A percentile compares a stretch with the other conserved stretches of the same genome.
These are phyloP conservation scores for Sphenodon punctatus DNA, from an alignment of 2,797 vertebrate species.

Conservation along the genomic window DNA sequence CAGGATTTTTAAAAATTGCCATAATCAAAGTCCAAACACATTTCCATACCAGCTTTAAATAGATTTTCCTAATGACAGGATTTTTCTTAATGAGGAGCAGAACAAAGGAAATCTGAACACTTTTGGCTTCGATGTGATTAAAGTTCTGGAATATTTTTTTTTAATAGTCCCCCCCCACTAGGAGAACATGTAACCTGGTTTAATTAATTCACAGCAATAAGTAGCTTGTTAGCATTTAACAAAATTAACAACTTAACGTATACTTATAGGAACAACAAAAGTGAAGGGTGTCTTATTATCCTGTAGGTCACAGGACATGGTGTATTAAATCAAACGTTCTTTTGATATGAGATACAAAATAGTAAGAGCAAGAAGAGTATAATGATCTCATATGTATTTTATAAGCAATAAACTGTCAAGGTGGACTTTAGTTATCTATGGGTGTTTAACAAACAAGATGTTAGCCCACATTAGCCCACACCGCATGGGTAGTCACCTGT, in stretches of 20 bases:
- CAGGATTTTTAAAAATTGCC: conserved; percentile 66
- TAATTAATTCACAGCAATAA: background rate
- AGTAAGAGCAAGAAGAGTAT: background rate
- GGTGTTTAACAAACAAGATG: too few species aligned
- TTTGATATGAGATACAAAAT: background rate
- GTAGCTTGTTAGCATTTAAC: background rate
- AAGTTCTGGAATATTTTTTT: conserved; percentile 27
- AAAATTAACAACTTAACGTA: conserved; percentile 42
- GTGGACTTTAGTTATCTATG: background rate
- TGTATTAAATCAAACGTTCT: conserved; percentile 31
- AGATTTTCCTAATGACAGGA: conserved; percentile 49
- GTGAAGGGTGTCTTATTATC: conserved; percentile 27
- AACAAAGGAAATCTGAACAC: background rate
- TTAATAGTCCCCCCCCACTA: background rate
- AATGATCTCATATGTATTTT: background rate
- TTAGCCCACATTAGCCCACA: too few species aligned
- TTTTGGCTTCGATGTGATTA: conserved; percentile 3
- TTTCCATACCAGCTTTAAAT: conserved; percentile 48
- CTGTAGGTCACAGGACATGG: conserved; percentile 1
- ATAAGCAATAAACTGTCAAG: background rate
- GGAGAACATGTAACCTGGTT: background rate
- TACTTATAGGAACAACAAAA: conserved; percentile 52
- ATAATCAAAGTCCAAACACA: conserved; percentile 69
- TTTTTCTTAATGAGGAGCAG: conserved; percentile 35
- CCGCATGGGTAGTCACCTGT: too few species aligned